These are phyloP conservation scores for Pelusios castaneus DNA, from an alignment of 2,113 vertebrate species.

Conservation along the genomic window DNA sequence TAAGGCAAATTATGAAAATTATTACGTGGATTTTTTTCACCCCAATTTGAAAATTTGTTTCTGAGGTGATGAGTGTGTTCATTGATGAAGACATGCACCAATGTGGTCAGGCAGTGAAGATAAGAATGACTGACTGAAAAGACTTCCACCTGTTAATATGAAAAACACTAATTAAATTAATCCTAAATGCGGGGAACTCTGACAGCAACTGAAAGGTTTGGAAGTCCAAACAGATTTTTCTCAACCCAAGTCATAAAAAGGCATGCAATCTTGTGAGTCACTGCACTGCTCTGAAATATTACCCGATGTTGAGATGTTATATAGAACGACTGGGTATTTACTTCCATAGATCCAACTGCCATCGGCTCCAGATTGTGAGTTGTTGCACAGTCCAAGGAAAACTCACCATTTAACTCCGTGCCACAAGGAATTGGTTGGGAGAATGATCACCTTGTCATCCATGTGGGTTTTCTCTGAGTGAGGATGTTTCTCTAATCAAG, in stretches of 20 bases:
- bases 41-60: conserved; percentile 24
- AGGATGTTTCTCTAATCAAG: not conserved
- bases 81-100: conserved; percentile 31
- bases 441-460: not conserved
- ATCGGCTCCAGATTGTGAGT: not conserved
- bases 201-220: conserved; percentile 40
- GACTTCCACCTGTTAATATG: conserved; percentile 29
- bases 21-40: not conserved
- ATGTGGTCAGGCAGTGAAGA: conserved; percentile 45
- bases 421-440: not conserved
- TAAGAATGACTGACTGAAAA: conserved; percentile 27
- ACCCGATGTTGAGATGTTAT: conserved; percentile 29
- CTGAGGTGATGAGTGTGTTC: not conserved
- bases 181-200: conserved; percentile 38
- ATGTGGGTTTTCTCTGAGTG: not conserved
- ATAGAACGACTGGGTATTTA: not conserved
- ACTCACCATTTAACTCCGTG: not conserved
- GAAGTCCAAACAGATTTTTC: conserved; percentile 29
- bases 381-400: not conserved
- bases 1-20: not conserved
- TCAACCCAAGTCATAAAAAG: not conserved
- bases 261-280: not conserved
- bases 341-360: not conserved
- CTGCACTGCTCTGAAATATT: not conserved
- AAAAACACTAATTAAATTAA: conserved; percentile 59